Base-by-base conservation (phyloP, 2,797 vertebrate genomes). In the Molossus molossus region DNA sequence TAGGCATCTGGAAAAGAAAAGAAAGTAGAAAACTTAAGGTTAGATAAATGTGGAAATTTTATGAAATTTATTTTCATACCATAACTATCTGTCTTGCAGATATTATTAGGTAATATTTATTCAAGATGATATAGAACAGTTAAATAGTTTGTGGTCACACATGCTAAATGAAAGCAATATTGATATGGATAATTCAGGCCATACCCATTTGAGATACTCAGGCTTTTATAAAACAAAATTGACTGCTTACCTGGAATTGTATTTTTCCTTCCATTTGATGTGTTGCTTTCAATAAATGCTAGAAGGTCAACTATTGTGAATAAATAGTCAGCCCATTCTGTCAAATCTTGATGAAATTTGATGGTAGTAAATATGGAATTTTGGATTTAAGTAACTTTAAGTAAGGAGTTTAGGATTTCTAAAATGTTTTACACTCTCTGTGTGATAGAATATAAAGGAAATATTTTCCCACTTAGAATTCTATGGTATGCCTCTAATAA, bases 111-210 rank as follows among this genome's bases (percentile, higher is more conserved):
- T 2, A 8, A 75, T 76, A 40, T 60, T 65, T 84, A 81, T 82
- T 88, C 27, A 60, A 67, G 27, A 86, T 50, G n/a, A 33, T 82
- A 91, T 67, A 15, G 7, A 93, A 55, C 1, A 82, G 8, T 33
- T 87, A 75, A 84, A 53, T 79, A 81, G 27, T 67, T 70, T 72
- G 27, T 40, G 5, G 85, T 10, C 76, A 57, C 21, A 48, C 21
- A 87, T 80, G 7, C 91, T 15, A 75, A 65, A 12, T 87, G 87
- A 92, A 92, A 82, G 25, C 76, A 79, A n/a, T 87, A 45, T 87
- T 37, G 3, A 48, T 87, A 33, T 72, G 81, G 40, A 81, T 90
- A 95, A 90, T 72, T 89, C 20, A 70, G 27, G 21, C 2, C 25
- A 89, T 45, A 76, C 1, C 15, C 29, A 84, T 93, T 91, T 91